A percentile compares a stretch with the other conserved stretches of the same genome.
Conservation (phyloP, 2,888 invertebrate species). For the Conchocele bisecta region DNA sequence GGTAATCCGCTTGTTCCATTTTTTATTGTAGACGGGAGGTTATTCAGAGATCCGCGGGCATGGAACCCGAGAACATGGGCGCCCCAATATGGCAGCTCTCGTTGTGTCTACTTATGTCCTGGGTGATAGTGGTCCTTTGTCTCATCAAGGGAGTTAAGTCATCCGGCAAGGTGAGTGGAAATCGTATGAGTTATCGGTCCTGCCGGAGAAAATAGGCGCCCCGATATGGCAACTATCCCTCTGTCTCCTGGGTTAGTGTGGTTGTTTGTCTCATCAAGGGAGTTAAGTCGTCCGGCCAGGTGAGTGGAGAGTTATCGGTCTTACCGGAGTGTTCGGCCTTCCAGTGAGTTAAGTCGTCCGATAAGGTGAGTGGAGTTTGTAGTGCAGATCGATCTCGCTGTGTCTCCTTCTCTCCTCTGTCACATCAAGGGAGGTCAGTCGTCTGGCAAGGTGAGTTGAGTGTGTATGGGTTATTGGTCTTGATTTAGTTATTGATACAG, state of each 20-base stretch:
- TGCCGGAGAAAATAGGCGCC: conserved; percentile 67
- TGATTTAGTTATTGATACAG: too few relatives aligned
- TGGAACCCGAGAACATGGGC: conserved; percentile 70
- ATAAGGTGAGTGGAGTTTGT: too few relatives aligned
- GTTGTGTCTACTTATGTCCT: conserved; percentile 73
- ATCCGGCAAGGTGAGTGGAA: conserved; percentile 72
- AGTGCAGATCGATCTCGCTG: conserved; percentile 75
- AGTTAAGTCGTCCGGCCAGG: conserved; percentile 77
- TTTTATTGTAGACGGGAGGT: conserved; percentile 65
- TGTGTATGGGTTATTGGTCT: too few relatives aligned
- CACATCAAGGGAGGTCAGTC: conserved; percentile 76
- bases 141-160: conserved; percentile 77
- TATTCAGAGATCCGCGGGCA: conserved; percentile 60
- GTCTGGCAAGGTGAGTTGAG: too few relatives aligned
- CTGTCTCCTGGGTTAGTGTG: conserved; percentile 75
- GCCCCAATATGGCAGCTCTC: conserved; percentile 72
- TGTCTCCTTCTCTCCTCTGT: conserved; percentile 74
- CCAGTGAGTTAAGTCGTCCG: conserved; percentile 71
- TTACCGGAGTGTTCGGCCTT: conserved; percentile 68
- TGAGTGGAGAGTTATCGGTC: too few relatives aligned
- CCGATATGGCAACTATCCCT: conserved; percentile 74
- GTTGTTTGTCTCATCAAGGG: conserved; percentile 76
- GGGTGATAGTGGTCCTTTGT: conserved; percentile 74
- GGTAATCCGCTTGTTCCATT: too few relatives aligned
- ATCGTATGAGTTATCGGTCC: too few relatives aligned